Evolutionary conservation across 2,113 vertebrate genomes (phyloP), one percentile per base, ranked within the genome.

Genomic region (Perccottus glenii): DNA sequence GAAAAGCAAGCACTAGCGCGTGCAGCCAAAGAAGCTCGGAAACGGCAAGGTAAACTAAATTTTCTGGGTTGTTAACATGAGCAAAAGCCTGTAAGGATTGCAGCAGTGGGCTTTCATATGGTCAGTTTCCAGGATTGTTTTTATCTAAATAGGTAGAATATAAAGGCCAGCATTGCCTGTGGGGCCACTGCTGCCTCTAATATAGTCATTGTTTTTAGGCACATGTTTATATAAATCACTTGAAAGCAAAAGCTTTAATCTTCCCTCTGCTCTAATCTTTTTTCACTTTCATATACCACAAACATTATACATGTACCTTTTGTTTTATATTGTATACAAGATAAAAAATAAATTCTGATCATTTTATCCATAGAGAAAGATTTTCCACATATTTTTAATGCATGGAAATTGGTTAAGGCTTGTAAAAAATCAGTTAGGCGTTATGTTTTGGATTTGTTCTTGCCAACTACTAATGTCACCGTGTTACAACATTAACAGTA

Each of bases 21-120:
- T 70, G 96, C 96, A 64, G 97, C 96, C 81, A 99, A 99, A 92
- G 97, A 99, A 87, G 98, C 97, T 2, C 96, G 96, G 71, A 99
- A 97, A 84, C 98, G 98, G 69, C 98, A 99, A 94, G 98, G 97
- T 96, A 84, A 48, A 49, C 38, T 6, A 38, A 48, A 8, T 6
- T 19, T 60, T 32, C 16, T 33, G 11, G 46, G 47, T 9, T 44
- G 15, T 69, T 40, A 50, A 55, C 52, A 63, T 47, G 40, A 46
- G 46, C 14, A 27, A 11, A 15, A 52, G 40, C 32, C 36, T 64
- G 38, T 67, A 61, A 71, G 49, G 45, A 52, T 36, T 55, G 48
- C 27, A 19, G 55, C 4, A 1, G 42, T 42, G 15, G 27, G 65
- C 70, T 58, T 80, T 71, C 14, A 33, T 19, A 60, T 76, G 52